A percentile compares a stretch with the other conserved stretches of the same genome.
Evolutionary conservation across 1,140 invertebrate species (phyloP).

Genomic region (Drosophila nebulosa): DNA sequence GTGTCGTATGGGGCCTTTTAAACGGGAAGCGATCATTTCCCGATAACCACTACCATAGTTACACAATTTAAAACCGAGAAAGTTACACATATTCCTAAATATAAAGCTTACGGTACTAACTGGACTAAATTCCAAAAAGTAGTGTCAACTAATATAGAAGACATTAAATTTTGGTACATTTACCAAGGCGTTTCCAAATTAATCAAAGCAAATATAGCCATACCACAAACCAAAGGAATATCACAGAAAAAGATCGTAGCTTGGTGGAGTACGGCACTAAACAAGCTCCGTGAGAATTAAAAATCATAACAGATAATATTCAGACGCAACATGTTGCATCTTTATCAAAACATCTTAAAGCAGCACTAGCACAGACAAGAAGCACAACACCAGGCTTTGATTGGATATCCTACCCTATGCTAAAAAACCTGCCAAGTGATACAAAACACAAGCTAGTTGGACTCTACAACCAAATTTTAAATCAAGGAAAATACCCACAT

Average conservation of each 20-base stretch:
- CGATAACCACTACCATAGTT: too few species aligned
- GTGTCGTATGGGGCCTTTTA: too few species aligned
- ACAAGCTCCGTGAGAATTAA: background rate
- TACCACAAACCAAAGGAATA: background rate
- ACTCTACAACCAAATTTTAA: constrained; percentile 13
- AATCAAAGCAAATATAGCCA: background rate
- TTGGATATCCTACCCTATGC: too few species aligned
- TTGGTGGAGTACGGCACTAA: background rate
- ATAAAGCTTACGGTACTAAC: background rate
- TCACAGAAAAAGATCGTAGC: background rate
- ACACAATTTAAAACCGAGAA: too few species aligned
- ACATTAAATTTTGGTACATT: background rate
- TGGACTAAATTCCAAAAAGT: background rate
- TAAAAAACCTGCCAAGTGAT: background rate
- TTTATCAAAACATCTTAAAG: too few species aligned
- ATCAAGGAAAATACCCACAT: background rate
- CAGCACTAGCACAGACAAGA: too few species aligned
- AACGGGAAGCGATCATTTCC: too few species aligned
- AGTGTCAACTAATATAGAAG: background rate
- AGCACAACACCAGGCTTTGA: too few species aligned
- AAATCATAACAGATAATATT: background rate
- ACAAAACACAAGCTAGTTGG: background rate
- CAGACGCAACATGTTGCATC: background rate
- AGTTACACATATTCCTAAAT: too few species aligned
- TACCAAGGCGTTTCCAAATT: background rate